Evolutionary conservation across 1,140 invertebrate genomes (phyloP).

Genomic region (Popillia japonica): DNA sequence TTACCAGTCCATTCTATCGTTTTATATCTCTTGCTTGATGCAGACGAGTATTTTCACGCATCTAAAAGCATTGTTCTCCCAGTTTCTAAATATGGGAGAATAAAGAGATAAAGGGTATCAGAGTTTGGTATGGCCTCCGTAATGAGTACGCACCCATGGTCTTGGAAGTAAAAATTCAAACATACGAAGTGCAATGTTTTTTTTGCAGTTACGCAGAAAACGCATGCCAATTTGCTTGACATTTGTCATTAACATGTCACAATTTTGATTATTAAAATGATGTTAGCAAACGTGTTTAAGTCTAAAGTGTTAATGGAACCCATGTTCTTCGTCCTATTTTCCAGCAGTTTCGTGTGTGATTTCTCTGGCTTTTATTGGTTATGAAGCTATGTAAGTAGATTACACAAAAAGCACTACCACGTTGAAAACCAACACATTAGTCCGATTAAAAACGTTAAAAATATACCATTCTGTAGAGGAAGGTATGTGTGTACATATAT

Average conservation of each 20-base stretch:
- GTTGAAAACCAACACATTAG: not conserved
- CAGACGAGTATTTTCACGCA: no score
- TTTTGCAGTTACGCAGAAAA: no score
- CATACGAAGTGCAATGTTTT: no score
- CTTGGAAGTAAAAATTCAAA: no score
- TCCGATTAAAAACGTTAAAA: slow-evolving; percentile 24
- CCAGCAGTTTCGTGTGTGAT: not conserved
- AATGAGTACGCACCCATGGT: no score
- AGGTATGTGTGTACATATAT: no score
- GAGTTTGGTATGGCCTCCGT: no score
- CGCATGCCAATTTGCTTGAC: not conserved
- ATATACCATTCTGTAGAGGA: not conserved
- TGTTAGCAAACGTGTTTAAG: not conserved
- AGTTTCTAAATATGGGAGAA: no score
- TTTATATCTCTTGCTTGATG: no score
- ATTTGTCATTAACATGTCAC: not conserved
- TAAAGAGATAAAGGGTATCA: no score
- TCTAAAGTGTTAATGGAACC: not conserved
- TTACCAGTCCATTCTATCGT: no score
- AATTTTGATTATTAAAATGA: not conserved
- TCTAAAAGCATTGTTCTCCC: no score
- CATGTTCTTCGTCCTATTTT: not conserved
- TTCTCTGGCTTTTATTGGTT: not conserved
- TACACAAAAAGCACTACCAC: not conserved
- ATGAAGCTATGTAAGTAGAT: slow-evolving; percentile 4